These are phyloP conservation scores for Adelphocoris suturalis DNA, from an alignment of 2,888 invertebrate species.

Conservation along the genomic window DNA sequence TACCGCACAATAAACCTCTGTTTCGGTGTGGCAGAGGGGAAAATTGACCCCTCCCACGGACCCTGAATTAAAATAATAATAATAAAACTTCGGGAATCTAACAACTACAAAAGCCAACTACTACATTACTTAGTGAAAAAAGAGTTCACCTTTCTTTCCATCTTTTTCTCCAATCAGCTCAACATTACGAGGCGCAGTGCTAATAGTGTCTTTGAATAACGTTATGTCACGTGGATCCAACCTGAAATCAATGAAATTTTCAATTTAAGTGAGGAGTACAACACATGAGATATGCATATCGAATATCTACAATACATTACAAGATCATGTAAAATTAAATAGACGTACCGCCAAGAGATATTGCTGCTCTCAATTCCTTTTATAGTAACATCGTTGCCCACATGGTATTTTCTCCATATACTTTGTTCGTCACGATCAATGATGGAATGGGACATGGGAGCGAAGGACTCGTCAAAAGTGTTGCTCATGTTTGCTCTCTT, in stretches of 20 bases:
- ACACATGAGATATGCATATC: neutral
- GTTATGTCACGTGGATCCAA: neutral
- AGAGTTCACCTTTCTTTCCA: too few relatives aligned
- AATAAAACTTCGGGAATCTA: too few relatives aligned
- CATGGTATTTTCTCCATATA: neutral
- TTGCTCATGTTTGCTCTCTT: neutral
- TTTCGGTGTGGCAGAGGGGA: too few relatives aligned
- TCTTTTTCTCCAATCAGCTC: too few relatives aligned
- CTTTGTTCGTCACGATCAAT: constrained; percentile 21
- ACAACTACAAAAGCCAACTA: too few relatives aligned
- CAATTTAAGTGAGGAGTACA: neutral
- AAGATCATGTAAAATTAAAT: neutral
- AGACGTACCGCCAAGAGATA: neutral
- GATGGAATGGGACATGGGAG: constrained; percentile 14
- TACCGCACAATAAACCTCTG: too few relatives aligned
- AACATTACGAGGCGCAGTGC: too few relatives aligned
- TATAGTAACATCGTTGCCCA: neutral
- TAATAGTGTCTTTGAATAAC: neutral
- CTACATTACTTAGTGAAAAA: too few relatives aligned
- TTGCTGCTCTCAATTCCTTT: neutral
- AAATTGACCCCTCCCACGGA: too few relatives aligned
- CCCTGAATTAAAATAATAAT: too few relatives aligned
- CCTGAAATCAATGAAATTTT: neutral
- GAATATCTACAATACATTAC: neutral
- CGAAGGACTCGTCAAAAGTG: neutral